Evolutionary conservation across 1,140 invertebrate genomes (phyloP), one percentile per base, ranked within the genome.

Genomic region (Ditylenchus dipsaci): DNA sequence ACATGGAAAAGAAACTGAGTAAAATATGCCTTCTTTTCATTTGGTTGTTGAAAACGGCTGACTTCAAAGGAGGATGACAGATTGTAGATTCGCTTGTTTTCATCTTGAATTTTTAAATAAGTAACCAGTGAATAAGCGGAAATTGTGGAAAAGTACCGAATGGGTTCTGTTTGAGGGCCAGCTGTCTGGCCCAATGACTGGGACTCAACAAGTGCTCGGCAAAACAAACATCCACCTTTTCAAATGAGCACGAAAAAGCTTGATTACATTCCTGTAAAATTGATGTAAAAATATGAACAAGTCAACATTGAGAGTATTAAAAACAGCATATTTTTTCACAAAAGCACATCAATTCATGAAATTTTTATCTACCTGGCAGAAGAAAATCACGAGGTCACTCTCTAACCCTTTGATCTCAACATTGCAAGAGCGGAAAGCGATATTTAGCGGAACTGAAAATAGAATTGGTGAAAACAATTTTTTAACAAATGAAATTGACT

Each of bases 91-190:
- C 68, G 38, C 29, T 71, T 69, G 42, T 71, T 69, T 53, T 69
- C 68, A 63, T 69, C 68, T 69, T 26, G 1, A 68, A 71, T 7
- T 68, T 27, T 0, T 17, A 60, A 62, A 9, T 56, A 23, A 67
- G 1, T 21, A 7, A n/a, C n/a, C n/a, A n/a, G n/a, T n/a, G n/a
- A n/a, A n/a, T n/a, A n/a, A n/a, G n/a, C n/a, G n/a, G n/a, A n/a
- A n/a, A n/a, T n/a, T n/a, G n/a, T n/a, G n/a, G n/a, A 61, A 61
- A 30, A n/a, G 17, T 74, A 69, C 68, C 71, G 26, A 72, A 72
- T 19, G 23, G 26, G 23, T 69, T 69, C 13, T 71, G 68, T 7
- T 26, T 19, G 33, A 69, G 23, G 7, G 11, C 13, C 19, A 33
- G n/a, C 17, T 29, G 26, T 15, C 68, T 33, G 30, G 71, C 29